Evolutionary conservation across 2,113 vertebrate genomes (phyloP), one percentile per base, ranked within the genome.

Genomic region (Gopherus flavomarginatus): DNA sequence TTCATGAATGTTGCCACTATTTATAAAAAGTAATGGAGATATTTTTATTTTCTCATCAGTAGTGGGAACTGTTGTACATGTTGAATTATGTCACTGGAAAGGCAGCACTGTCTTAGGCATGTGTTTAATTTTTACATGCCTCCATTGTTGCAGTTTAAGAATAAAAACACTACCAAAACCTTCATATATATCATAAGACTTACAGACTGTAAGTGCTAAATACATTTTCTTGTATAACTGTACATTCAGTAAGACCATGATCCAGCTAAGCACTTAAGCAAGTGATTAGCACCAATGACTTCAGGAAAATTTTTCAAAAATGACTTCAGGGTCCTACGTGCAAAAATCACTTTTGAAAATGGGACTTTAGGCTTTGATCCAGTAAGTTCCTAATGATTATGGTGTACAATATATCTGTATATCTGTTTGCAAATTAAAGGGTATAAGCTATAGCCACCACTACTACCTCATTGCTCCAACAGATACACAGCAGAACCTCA

Each of bases 261-360:
- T 56, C n/a, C 21, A 53, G 19, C 47, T 90, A 52, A 35, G n/a
- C 42, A 89, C 65, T 88, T 49, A 42, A 35, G 12, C 21, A 14
- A 5, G 31, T 5, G 2, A 26, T 50, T 90, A 62, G 16, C 57
- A 65, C 5, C 0, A 1, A 19, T 38, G 13, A 80, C 11, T 19
- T 82, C 75, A 44, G 26, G 44, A 59, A 65, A 5, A 47, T 87
- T 53, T 19, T 4, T n/a, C 38, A 90, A 53, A 53, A 53, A n/a
- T 0, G 8, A 75, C 8, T 6, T 53, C 52, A 19, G 6, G 17
- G 3, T 54, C 53, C 53, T 54, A 54, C 1, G 19, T 54, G 53
- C 53, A 54, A 54, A 54, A 54, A 54, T 54, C 53, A 54, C 53
- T 54, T 54, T 54, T 22, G 52, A 53, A 53, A 21, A 53, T 53